A percentile compares a stretch with the other conserved stretches of the same genome.
Conservation (phyloP, 2,797 vertebrate genomes). For the Clarias fuscus region DNA sequence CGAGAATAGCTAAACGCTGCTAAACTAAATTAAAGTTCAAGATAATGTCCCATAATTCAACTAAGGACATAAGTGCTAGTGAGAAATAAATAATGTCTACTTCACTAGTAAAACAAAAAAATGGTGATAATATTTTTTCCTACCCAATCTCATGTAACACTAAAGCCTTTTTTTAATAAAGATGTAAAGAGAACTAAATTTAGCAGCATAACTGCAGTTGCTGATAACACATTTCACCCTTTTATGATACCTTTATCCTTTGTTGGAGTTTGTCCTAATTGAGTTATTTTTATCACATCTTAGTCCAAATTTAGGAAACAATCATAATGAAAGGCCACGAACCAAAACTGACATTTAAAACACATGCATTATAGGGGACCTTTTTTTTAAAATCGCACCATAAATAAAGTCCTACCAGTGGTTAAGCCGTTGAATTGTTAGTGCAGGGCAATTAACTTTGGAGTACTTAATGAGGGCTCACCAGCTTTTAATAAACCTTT, state of each 20-base stretch:
- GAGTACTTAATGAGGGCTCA: neutral
- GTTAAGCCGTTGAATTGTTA: slow-evolving; percentile 10
- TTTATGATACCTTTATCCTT: neutral
- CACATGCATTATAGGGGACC: neutral
- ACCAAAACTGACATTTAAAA: neutral
- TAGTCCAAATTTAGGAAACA: neutral
- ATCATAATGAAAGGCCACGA: neutral
- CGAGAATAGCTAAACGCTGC: neutral
- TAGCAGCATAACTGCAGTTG: neutral
- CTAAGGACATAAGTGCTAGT: neutral
- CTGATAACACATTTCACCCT: neutral
- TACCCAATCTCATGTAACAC: neutral
- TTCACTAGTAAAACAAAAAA: no score
- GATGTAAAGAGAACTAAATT: neutral
- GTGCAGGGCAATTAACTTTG: slow-evolving; percentile 15
- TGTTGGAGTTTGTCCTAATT: neutral
- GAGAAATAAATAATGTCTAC: neutral
- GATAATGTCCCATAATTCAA: neutral
- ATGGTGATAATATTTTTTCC: no score
- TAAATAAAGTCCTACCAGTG: neutral
- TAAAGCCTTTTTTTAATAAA: no score
- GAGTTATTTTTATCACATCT: neutral
- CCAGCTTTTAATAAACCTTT: slow-evolving; percentile 5
- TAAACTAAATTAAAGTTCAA: neutral
- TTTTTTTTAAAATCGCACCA: neutral